phyloP scores from a whole-genome alignment of 2,888 invertebrate genomes.

The Plusia festucae region DNA sequence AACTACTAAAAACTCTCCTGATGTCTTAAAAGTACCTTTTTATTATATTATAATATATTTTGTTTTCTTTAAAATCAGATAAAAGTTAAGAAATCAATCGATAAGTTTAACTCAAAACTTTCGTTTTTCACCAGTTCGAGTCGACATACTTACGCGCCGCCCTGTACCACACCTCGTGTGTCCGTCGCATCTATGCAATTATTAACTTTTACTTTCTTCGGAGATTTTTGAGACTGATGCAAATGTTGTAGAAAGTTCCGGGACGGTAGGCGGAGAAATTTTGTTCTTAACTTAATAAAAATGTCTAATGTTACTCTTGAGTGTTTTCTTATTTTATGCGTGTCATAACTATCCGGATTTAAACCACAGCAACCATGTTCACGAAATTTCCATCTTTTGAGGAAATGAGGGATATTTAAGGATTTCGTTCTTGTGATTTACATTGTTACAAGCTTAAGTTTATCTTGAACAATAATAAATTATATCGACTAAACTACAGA shows the following conservation, averaged over 20 bases:
- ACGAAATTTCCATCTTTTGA: background rate
- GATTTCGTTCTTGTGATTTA: too few species aligned
- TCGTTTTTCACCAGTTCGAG: constrained; percentile 41
- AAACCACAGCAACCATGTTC: background rate
- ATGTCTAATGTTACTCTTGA: constrained; percentile 27
- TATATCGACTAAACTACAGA: background rate
- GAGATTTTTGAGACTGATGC: constrained; percentile 62
- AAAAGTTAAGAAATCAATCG: background rate
- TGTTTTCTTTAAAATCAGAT: background rate
- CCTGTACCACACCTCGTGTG: constrained; percentile 52
- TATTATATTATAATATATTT: too few species aligned
- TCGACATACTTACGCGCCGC: constrained; percentile 45
- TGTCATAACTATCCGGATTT: background rate
- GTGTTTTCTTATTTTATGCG: constrained; percentile 17
- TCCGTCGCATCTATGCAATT: constrained; percentile 72
- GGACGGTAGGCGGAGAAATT: constrained; percentile 64
- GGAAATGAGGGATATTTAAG: too few species aligned
- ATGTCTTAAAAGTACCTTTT: too few species aligned
- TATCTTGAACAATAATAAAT: too few species aligned
- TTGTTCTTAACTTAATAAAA: constrained; percentile 31
- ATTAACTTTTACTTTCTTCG: constrained; percentile 77
- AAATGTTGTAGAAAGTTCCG: constrained; percentile 74
- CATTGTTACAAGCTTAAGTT: too few species aligned
- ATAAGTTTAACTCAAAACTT: constrained; percentile 46
- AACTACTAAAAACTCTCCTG: too few species aligned